Conservation (phyloP, 2,113 vertebrate genomes). For the Oryctolagus cuniculus region mOryCun1.1 NC_091440.1:43899501-43900000, state of each 20-base stretch:
- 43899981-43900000: neutral
- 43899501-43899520: neutral
- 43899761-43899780: neutral
- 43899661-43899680: neutral
- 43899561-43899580: neutral
- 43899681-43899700: neutral
- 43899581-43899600: neutral
- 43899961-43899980: neutral
- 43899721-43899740: neutral
- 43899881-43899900: neutral
- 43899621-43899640: too few relatives aligned
- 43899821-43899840: too few relatives aligned
- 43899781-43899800: too few relatives aligned
- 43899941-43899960: neutral
- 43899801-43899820: too few relatives aligned
- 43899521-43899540: neutral
- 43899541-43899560: neutral
- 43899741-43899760: neutral
- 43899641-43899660: too few relatives aligned
- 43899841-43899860: neutral
- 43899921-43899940: neutral
- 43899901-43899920: neutral
- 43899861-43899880: too few relatives aligned
- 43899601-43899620: too few relatives aligned
- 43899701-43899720: neutral